Base-by-base conservation (phyloP, 2,113 vertebrate genomes). In the Indri indri region DNA sequence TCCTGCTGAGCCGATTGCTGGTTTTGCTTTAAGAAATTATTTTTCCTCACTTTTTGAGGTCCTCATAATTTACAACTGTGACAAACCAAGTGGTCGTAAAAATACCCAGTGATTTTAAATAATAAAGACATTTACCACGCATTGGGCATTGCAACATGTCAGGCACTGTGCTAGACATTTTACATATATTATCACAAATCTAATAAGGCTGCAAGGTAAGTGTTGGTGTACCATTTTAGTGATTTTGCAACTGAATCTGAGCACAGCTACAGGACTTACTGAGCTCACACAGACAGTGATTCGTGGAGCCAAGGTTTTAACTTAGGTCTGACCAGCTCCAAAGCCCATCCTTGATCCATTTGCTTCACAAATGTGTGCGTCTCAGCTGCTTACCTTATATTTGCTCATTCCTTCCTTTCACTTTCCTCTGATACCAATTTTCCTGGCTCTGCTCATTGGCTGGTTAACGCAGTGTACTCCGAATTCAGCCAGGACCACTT, bases 21-120 rank as follows among this genome's bases (percentile, higher is more conserved):
- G 94, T 80, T 86, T 88, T 79, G 37, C 61, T 71, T 83, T 80
- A 74, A 83, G 89, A 97, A 93, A 70, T 93, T 9, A 47, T 77
- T 89, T 66, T 61, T 37, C 14, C 34, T 94, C 42, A 3, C 42
- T 84, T 92, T 68, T 59, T 50, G 50, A 89, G 79, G 8, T 52
- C 23, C 68, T 93, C 45, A 2, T 93, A 77, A 93, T 80, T 84
- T 79, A 57, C 77, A 93, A 66, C 8, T n/a, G 92, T 92, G 87
- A 42, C 37, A 61, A 82, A 54, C 61, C 88, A 88, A 91, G 66
- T 59, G 27, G 83, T 88, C 73, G 65, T 74, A 65, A 77, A 88
- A 70, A 94, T 50, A 45, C 50, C 86, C 22, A 74, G 79, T 47
- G 73, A 92, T 11, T 81, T 40, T 94, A 79, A 90, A 71, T 40